Percentiles rank a stretch among this genome's conserved stretches.
Conservation (phyloP, 2,888 invertebrate genomes). For the Alsophila aescularia region DNA sequence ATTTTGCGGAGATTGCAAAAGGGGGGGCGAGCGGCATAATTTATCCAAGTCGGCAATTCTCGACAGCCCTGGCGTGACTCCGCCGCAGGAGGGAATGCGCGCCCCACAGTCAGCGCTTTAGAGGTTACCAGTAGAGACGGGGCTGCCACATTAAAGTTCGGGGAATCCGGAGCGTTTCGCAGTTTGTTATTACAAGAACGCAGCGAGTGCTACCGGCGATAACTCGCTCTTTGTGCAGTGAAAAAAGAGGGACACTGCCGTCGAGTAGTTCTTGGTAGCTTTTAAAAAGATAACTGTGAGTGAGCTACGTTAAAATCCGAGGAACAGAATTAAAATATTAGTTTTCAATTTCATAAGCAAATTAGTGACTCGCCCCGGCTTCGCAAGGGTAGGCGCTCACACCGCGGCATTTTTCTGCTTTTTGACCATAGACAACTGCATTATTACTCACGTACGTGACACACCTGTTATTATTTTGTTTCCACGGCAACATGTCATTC, state of each 20-base stretch:
- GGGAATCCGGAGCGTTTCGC: conserved; percentile 79
- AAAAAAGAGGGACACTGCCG: conserved; percentile 57
- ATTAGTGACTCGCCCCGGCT: no score
- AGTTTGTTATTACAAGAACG: conserved; percentile 76
- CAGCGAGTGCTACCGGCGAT: conserved; percentile 59
- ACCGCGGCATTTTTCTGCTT: no score
- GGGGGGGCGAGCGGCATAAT: conserved; percentile 74
- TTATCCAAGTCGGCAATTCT: conserved; percentile 76
- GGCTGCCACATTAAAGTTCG: conserved; percentile 72
- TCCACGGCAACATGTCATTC: no score
- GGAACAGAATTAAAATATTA: background rate
- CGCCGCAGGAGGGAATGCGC: conserved; percentile 72
- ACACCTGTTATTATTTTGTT: no score
- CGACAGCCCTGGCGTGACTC: conserved; percentile 75
- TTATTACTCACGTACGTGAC: no score
- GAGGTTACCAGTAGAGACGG: conserved; percentile 70
- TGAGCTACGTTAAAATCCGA: background rate
- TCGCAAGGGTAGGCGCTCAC: no score
- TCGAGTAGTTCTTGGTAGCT: conserved; percentile 21
- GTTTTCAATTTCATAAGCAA: background rate
- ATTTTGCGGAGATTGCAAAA: conserved; percentile 75
- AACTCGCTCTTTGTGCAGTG: conserved; percentile 70
- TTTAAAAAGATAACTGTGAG: background rate
- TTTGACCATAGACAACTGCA: no score
- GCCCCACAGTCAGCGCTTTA: conserved; percentile 78